Percentiles rank a stretch among this genome's conserved stretches.
Evolutionary conservation across 2,113 vertebrate species (phyloP).

Genomic region (Pelobates fuscus): DNA sequence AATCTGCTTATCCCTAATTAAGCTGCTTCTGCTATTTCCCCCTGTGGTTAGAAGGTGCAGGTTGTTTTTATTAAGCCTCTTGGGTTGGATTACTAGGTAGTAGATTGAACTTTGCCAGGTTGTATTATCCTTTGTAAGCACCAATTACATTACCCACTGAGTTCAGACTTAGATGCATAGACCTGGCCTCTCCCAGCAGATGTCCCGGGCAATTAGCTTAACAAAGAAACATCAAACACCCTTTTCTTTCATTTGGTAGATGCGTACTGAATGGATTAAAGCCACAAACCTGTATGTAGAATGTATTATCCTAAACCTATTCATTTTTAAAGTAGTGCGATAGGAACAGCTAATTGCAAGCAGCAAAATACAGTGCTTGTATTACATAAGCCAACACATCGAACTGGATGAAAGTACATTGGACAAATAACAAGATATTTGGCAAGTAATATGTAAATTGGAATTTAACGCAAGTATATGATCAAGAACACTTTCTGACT

Average conservation of each 20-base stretch:
- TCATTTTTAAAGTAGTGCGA: too few relatives aligned
- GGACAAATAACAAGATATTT: too few relatives aligned
- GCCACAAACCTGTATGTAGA: background rate
- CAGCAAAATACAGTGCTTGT: too few relatives aligned
- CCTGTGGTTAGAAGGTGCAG: background rate
- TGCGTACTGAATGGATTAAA: background rate
- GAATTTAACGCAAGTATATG: too few relatives aligned
- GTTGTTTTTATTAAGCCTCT: slow-evolving; percentile 5
- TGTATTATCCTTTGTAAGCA: slow-evolving; percentile 16
- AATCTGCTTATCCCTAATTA: too few relatives aligned
- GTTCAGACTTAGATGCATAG: slow-evolving; percentile 1
- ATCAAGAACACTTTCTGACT: too few relatives aligned
- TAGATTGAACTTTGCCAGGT: background rate
- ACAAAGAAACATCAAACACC: background rate
- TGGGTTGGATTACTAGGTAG: background rate
- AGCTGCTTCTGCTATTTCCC: background rate
- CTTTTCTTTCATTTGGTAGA: background rate
- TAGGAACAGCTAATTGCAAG: too few relatives aligned
- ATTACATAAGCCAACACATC: too few relatives aligned
- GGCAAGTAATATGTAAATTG: too few relatives aligned
- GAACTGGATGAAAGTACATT: too few relatives aligned
- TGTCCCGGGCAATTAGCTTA: background rate
- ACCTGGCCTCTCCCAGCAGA: background rate
- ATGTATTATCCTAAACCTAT: background rate
- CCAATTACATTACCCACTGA: slow-evolving; percentile 17